Base-by-base conservation (phyloP, 2,888 invertebrate genomes). In the Trichacis sp. region DNA sequence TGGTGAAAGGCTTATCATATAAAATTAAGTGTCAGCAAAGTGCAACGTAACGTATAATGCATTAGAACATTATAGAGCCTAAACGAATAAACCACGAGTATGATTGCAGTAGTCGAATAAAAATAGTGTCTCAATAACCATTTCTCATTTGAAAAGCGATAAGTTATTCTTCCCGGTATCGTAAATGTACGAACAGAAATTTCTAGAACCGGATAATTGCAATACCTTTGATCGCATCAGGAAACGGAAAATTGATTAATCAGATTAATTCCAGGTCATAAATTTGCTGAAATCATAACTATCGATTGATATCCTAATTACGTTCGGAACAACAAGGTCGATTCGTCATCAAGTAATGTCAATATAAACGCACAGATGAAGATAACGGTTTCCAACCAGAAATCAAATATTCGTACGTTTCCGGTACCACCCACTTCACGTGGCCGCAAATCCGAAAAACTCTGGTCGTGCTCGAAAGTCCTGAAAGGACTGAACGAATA, bases 41-140 rank as follows among this genome's bases (percentile, higher is more conserved):
- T 70, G 77, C 69, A 73, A 70, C 71, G 64, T 72, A 57, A 69
- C 65, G 54, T 70, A 72, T 70, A 76, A 77, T 72, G 72, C 72
- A 65, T 70, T 74, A 74, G 69, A 70, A 69, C 70, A 71, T 73
- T 71, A 70, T 74, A 77, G 78, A 80, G 79, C 77, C 78, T 80
- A 80, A 78, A 58, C 60, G 73, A 73, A 75, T 72, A 75, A 73
- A 77, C 67, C 68, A 68, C 51, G 72, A 68, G 63, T 65, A 51
- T 51, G 53, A 65, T 58, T 56, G 33, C 54, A 57, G 59, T 48
- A 64, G 30, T 51, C 40, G 46, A 64, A 17, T 65, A 68, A 68
- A 40, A 64, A 20, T 50, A 60, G 51, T 69, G 56, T 76, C 76
- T 73, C 60, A 70, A 77, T 75, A 73, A 73, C 66, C 72, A 74